These are phyloP conservation scores for Heterochromis multidens DNA, from an alignment of 2,113 vertebrate species.

Conservation along the genomic window DNA sequence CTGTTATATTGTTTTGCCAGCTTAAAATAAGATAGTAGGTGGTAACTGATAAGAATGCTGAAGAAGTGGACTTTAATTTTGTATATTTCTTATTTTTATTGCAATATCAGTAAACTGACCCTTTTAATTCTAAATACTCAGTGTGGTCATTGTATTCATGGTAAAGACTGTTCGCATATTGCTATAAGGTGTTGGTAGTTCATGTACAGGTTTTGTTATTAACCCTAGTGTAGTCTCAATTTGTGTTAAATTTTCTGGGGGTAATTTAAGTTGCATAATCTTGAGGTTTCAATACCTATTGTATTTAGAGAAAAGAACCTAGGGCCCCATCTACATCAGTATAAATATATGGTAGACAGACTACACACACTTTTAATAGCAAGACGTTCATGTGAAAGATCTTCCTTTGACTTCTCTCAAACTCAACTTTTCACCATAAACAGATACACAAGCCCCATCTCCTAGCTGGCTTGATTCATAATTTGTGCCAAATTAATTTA, in stretches of 20 bases:
- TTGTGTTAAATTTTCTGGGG: not conserved
- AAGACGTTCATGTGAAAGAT: not conserved
- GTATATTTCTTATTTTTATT: not conserved
- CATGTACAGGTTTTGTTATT: not conserved
- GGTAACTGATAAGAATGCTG: not conserved
- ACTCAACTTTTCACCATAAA: not conserved
- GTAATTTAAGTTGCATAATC: not conserved
- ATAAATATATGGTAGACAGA: not conserved
- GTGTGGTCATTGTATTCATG: not conserved
- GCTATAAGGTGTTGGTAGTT: not conserved
- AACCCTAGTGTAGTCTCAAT: not conserved
- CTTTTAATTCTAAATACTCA: not conserved
- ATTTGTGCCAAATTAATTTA: not conserved
- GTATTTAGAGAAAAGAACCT: not conserved
- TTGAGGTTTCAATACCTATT: not conserved
- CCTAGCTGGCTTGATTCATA: not conserved
- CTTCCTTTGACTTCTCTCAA: not conserved
- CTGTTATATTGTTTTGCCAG: not conserved
- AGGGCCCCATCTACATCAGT: fast-evolving
- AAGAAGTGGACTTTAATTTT: not conserved
- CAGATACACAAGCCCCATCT: not conserved
- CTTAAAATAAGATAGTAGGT: not conserved
- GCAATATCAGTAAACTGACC: not conserved
- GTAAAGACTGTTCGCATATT: not conserved
- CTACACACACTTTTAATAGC: not conserved